These are phyloP conservation scores for Eurois occulta DNA, from an alignment of 2,888 invertebrate genomes.

Conservation along the genomic window DNA sequence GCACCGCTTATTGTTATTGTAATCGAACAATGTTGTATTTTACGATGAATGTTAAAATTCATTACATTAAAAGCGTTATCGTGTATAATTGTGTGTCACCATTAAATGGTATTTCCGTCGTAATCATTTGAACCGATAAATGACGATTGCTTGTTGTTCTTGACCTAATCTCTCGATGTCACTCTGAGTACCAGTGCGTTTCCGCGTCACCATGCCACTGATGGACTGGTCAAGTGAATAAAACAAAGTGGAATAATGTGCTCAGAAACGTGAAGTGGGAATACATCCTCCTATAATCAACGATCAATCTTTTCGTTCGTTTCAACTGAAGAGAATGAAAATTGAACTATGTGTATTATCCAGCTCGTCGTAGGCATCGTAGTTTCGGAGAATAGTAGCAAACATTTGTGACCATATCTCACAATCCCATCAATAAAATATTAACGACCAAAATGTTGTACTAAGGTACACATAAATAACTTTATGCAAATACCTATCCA, in stretches of 20 bases:
- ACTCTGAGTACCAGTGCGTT: conserved; percentile 64
- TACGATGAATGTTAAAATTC: conserved; percentile 49
- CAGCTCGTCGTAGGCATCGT: neutral
- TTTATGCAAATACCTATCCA: conserved; percentile 53
- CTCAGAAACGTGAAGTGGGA: neutral
- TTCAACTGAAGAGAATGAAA: neutral
- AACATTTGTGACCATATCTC: conserved; percentile 29
- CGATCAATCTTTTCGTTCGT: neutral
- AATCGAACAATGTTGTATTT: conserved; percentile 48
- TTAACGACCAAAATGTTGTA: conserved; percentile 37
- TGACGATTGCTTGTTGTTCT: conserved; percentile 80
- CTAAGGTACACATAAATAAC: conserved; percentile 39
- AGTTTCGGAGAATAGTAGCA: conserved; percentile 11
- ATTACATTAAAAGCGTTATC: conserved; percentile 67
- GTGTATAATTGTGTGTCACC: conserved; percentile 63
- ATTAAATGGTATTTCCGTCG: conserved; percentile 75
- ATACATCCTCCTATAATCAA: neutral
- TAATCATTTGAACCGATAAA: conserved; percentile 75
- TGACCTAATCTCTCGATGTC: conserved; percentile 82
- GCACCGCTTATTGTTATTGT: conserved; percentile 40
- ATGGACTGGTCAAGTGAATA: conserved; percentile 10
- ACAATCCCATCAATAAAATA: conserved; percentile 26
- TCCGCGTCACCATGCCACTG: conserved; percentile 67
- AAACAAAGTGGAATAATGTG: conserved; percentile 19
- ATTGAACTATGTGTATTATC: conserved; percentile 5